Percentiles rank a stretch among this genome's conserved stretches.
Evolutionary conservation across 2,888 invertebrate genomes (phyloP).

Genomic region (Cantharis lateralis): DNA sequence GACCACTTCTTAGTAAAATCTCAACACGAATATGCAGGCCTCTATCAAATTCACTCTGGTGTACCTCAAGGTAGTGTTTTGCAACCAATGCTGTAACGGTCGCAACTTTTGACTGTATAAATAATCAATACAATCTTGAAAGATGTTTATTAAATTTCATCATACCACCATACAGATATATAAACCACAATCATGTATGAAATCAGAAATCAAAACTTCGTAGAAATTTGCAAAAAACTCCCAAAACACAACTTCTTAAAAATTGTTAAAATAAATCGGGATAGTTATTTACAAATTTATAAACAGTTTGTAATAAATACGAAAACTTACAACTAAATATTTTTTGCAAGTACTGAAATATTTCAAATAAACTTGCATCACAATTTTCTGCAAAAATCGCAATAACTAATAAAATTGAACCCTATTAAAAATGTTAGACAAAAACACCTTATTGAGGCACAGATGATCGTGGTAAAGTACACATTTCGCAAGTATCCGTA

Average conservation of each 20-base stretch:
- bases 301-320: constrained; percentile 20
- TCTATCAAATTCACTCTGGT: too few species aligned
- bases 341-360: constrained; percentile 23
- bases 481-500: constrained; percentile 85
- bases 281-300: constrained; percentile 13
- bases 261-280: neutral
- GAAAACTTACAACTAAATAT: constrained; percentile 25
- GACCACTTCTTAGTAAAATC: too few species aligned
- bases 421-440: neutral
- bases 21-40: too few species aligned
- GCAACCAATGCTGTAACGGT: neutral
- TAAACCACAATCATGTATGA: neutral
- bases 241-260: neutral
- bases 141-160: constrained; percentile 1
- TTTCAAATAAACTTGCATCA: constrained; percentile 11
- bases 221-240: neutral
- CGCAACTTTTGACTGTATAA: too few species aligned
- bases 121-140: neutral
- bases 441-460: constrained; percentile 33
- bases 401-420: constrained; percentile 15
- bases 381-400: constrained; percentile 17
- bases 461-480: constrained; percentile 78
- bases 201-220: neutral
- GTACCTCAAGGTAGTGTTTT: neutral
- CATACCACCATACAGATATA: neutral